Conservation (phyloP, 2,797 vertebrate species). For the Microchirus variegatus region DNA sequence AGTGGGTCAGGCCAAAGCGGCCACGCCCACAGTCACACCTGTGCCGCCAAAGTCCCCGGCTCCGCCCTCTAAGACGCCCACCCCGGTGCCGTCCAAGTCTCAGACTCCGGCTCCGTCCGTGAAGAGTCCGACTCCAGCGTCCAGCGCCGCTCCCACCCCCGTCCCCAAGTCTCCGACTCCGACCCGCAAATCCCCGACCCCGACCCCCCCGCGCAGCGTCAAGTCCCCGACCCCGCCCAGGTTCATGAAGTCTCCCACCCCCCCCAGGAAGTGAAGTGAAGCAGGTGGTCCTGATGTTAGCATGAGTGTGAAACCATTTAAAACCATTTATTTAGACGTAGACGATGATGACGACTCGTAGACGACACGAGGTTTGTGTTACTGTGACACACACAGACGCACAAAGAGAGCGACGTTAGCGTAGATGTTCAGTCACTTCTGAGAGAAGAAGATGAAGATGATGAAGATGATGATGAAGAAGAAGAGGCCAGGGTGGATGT, state of each 20-base stretch:
- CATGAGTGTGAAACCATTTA: slow-evolving; percentile 62
- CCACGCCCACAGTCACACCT: slow-evolving; percentile 15
- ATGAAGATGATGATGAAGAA: no score
- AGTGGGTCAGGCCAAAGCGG: slow-evolving; percentile 74
- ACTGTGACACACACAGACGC: not conserved
- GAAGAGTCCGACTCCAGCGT: slow-evolving; percentile 53
- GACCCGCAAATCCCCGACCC: not conserved
- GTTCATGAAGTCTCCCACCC: slow-evolving; percentile 73
- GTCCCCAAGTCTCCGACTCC: slow-evolving; percentile 40
- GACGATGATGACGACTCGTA: not conserved
- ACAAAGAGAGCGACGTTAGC: not conserved
- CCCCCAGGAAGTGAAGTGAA: slow-evolving; percentile 82
- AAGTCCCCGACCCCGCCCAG: slow-evolving; percentile 64
- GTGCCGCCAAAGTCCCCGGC: slow-evolving; percentile 53
- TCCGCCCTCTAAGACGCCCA: slow-evolving; percentile 51
- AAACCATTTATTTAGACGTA: slow-evolving; percentile 40
- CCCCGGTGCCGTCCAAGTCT: slow-evolving; percentile 59
- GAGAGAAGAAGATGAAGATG: no score
- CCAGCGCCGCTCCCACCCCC: slow-evolving; percentile 29
- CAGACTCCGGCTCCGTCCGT: slow-evolving; percentile 18
- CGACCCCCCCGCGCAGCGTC: not conserved
- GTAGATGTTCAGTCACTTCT: slow-evolving; percentile 30
- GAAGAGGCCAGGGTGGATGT: slow-evolving; percentile 20
- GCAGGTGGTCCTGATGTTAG: slow-evolving; percentile 33
- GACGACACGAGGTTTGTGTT: not conserved